A percentile compares a stretch with the other conserved stretches of the same genome.
Conservation (phyloP, 2,888 invertebrate genomes). For the Octonoba sinensis region DNA sequence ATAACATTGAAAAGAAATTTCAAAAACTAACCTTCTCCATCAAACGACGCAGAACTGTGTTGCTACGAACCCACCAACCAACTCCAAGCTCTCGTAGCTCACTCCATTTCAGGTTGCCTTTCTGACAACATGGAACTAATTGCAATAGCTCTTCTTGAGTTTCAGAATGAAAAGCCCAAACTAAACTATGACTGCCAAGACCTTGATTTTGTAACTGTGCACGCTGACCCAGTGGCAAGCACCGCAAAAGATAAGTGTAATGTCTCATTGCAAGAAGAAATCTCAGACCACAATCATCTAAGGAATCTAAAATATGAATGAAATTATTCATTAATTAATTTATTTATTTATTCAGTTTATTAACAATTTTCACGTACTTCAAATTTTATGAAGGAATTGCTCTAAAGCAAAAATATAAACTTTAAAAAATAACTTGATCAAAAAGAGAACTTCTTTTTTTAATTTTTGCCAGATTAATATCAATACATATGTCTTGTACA, state of each 20-base stretch:
- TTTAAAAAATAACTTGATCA: too few species aligned
- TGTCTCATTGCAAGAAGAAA: constrained; percentile 98
- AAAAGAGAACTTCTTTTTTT: too few species aligned
- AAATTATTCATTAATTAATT: not conserved
- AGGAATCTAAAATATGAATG: constrained; percentile 67
- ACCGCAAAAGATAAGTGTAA: constrained; percentile 93
- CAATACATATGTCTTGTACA: too few species aligned
- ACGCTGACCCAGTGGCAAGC: constrained; percentile 90
- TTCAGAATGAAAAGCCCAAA: constrained; percentile 99
- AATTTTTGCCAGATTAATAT: too few species aligned
- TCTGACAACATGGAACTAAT: constrained; percentile 80
- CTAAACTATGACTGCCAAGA: constrained; percentile 79
- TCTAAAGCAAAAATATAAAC: too few species aligned
- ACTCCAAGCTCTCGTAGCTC: constrained; percentile 90
- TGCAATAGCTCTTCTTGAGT: constrained; percentile 94
- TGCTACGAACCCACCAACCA: constrained; percentile 96
- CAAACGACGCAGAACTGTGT: constrained; percentile 83
- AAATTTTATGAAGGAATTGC: too few species aligned
- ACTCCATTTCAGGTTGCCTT: constrained; percentile 81
- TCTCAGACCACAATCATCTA: constrained; percentile 97
- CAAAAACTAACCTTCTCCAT: constrained; percentile 80
- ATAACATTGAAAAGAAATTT: too few species aligned
- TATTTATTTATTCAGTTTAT: not conserved
- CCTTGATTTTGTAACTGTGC: constrained; percentile 88
- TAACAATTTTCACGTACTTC: too few species aligned